These are phyloP conservation scores for Conus canariensis DNA, from an alignment of 2,888 invertebrate species.

Conservation along the genomic window DNA sequence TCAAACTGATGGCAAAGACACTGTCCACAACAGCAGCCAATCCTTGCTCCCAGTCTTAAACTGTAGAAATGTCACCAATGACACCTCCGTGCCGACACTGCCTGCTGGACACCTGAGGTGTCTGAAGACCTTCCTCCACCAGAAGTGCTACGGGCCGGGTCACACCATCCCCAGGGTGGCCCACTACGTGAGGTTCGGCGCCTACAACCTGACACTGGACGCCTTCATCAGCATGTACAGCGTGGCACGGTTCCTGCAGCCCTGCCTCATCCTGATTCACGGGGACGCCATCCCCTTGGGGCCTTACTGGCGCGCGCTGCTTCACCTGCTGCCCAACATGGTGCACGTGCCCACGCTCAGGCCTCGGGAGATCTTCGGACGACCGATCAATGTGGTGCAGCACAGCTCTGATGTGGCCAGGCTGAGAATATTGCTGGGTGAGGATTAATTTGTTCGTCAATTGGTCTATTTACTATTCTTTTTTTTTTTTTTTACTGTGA, in stretches of 20 bases:
- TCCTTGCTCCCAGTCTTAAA: not conserved
- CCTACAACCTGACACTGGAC: slow-evolving; percentile 55
- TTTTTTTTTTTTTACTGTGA: too few relatives aligned
- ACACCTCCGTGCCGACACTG: not conserved
- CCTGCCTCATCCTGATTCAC: slow-evolving; percentile 67
- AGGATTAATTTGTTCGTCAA: not conserved
- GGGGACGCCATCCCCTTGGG: slow-evolving; percentile 59
- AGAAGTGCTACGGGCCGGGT: slow-evolving; percentile 28
- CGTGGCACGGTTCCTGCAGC: slow-evolving; percentile 57
- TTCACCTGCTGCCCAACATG: slow-evolving; percentile 62
- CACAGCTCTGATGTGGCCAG: slow-evolving; percentile 66
- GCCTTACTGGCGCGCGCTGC: slow-evolving; percentile 61
- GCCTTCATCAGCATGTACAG: slow-evolving; percentile 64
- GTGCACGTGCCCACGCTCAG: slow-evolving; percentile 58
- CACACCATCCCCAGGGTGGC: slow-evolving; percentile 61
- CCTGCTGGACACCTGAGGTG: slow-evolving; percentile 36
- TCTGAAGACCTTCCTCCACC: slow-evolving; percentile 34
- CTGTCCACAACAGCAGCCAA: not conserved
- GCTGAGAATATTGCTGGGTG: slow-evolving; percentile 58
- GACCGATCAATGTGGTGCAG: slow-evolving; percentile 58
- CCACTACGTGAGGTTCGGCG: slow-evolving; percentile 66
- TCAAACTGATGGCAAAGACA: too few relatives aligned
- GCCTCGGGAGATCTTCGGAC: slow-evolving; percentile 59
- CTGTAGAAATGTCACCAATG: not conserved
- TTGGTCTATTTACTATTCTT: too few relatives aligned